phyloP scores from a whole-genome alignment of 2,888 invertebrate genomes.

The Lasius fuliginosus region DNA sequence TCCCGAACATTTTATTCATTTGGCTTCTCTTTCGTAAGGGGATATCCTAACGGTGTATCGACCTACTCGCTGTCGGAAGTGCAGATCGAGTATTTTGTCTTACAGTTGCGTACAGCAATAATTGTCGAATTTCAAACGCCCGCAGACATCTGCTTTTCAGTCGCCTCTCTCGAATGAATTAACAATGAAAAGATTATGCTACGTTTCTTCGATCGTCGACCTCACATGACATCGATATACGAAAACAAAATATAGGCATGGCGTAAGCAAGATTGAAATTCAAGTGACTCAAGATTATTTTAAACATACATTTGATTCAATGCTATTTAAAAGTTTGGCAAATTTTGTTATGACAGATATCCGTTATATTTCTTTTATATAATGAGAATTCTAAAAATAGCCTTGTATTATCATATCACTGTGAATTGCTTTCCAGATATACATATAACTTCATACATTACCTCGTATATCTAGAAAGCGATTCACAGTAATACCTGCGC shows the following conservation, averaged over 20 bases:
- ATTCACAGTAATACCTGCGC: constrained; percentile 27
- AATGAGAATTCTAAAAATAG: neutral
- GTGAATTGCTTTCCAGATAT: constrained; percentile 11
- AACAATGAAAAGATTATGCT: constrained; percentile 33
- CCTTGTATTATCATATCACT: neutral
- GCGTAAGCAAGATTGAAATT: constrained; percentile 3
- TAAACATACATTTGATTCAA: neutral
- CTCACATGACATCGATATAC: constrained; percentile 27
- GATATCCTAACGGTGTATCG: constrained; percentile 82
- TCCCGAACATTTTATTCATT: constrained; percentile 77
- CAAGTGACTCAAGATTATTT: constrained; percentile 5
- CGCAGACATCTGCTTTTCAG: constrained; percentile 18
- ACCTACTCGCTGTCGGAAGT: constrained; percentile 80
- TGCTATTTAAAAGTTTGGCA: neutral
- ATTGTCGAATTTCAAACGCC: constrained; percentile 44
- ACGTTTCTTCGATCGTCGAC: constrained; percentile 1
- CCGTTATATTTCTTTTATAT: neutral
- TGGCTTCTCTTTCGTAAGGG: constrained; percentile 76
- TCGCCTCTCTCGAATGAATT: constrained; percentile 22
- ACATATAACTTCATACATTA: neutral
- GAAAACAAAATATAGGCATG: constrained; percentile 8
- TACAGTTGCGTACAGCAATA: neutral
- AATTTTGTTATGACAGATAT: neutral
- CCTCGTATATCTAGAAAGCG: constrained; percentile 36
- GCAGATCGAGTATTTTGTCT: constrained; percentile 61